These are phyloP conservation scores for Neuroscelio doddi DNA, from an alignment of 2,888 invertebrate genomes.

Conservation along the genomic window DNA sequence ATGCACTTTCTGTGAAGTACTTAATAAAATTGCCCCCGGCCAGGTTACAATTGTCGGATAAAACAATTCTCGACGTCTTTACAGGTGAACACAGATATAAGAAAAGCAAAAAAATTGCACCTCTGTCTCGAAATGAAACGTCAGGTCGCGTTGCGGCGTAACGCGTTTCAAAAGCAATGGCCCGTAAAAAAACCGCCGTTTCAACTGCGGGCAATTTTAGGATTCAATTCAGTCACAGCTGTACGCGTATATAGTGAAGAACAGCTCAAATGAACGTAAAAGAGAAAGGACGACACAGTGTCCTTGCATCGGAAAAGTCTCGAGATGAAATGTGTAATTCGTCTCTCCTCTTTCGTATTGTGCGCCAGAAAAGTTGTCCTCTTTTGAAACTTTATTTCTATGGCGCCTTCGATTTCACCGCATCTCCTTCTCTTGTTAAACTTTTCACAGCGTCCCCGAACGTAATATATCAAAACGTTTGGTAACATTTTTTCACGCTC, in stretches of 20 bases:
- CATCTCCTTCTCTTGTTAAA: neutral
- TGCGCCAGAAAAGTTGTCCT: neutral
- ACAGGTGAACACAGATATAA: too few relatives aligned
- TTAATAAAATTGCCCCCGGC: too few relatives aligned
- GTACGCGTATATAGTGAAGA: neutral
- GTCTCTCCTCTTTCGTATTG: neutral
- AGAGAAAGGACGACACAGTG: neutral
- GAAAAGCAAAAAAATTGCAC: too few relatives aligned
- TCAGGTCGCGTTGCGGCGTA: neutral
- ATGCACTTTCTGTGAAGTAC: too few relatives aligned
- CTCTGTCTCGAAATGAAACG: neutral
- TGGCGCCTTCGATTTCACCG: neutral
- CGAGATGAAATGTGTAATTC: conserved; percentile 1
- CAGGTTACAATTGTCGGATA: too few relatives aligned
- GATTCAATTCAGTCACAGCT: neutral
- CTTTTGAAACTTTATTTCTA: neutral
- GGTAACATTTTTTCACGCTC: neutral
- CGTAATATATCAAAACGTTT: neutral
- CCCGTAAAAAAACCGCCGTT: neutral
- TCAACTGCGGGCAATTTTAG: neutral
- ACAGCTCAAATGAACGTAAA: conserved; percentile 1
- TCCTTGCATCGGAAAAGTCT: neutral
- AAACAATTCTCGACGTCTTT: too few relatives aligned
- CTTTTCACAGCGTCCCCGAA: neutral
- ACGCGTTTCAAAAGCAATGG: neutral